These are phyloP conservation scores for Philhelius pedissequus DNA, from an alignment of 2,888 invertebrate genomes.

Conservation along the genomic window DNA sequence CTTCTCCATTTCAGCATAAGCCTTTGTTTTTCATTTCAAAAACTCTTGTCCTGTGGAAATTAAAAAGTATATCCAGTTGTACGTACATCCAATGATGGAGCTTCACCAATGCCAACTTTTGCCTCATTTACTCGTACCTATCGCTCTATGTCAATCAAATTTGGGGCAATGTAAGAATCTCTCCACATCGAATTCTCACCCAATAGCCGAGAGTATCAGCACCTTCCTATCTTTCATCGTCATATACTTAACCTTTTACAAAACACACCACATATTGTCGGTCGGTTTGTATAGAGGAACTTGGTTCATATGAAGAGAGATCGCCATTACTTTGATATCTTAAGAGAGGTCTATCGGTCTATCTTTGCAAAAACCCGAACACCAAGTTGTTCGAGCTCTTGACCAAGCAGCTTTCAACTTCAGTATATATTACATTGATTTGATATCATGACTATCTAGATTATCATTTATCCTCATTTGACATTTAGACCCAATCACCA, in stretches of 20 bases:
- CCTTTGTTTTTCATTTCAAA: not conserved
- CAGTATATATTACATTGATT: not conserved
- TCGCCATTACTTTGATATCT: slow-evolving; percentile 6
- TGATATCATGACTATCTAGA: not conserved
- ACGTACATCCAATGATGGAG: not conserved
- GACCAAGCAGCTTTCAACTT: not conserved
- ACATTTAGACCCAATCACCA: slow-evolving; percentile 15
- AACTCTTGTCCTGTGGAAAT: not conserved
- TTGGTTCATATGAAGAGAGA: too few species aligned
- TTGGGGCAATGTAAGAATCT: slow-evolving; percentile 41
- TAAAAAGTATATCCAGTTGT: slow-evolving; percentile 37
- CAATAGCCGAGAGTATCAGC: not conserved
- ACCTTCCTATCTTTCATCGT: not conserved
- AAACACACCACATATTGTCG: not conserved
- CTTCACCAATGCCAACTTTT: slow-evolving; percentile 16
- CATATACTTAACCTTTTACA: not conserved
- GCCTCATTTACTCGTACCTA: slow-evolving; percentile 5
- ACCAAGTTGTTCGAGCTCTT: not conserved
- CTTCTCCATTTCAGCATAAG: not conserved
- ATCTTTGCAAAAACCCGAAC: not conserved
- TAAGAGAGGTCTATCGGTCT: not conserved
- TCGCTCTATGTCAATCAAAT: slow-evolving; percentile 55
- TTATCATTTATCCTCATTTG: slow-evolving; percentile 11
- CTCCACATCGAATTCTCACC: slow-evolving; percentile 44
- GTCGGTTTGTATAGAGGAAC: not conserved